A percentile compares a stretch with the other conserved stretches of the same genome.
Evolutionary conservation across 2,888 invertebrate species (phyloP).

Genomic region (Drosophila atroscutellata): DNA sequence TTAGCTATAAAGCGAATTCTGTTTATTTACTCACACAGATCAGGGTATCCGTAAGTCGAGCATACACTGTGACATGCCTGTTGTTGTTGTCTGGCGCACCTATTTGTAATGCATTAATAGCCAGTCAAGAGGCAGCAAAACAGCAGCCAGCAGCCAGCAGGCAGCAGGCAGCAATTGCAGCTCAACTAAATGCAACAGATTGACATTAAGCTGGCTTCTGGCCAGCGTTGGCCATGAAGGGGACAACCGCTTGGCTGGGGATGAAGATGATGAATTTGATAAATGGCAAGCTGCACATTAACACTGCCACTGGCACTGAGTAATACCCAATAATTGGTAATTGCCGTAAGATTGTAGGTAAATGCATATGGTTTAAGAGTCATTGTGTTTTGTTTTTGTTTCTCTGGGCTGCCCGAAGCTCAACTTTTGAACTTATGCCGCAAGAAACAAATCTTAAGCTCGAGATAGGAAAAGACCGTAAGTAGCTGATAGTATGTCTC

Average conservation of each 20-base stretch:
- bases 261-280: conserved; percentile 55
- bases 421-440: conserved; percentile 8
- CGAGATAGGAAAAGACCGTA: not conserved
- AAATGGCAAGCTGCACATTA: conserved; percentile 55
- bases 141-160: conserved; percentile 31
- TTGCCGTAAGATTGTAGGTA: conserved; percentile 33
- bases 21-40: not conserved
- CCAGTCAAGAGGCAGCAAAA: conserved; percentile 40
- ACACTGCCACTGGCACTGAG: conserved; percentile 39
- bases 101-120: conserved; percentile 79
- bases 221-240: conserved; percentile 47
- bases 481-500: conserved; percentile 1
- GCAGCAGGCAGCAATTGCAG: conserved; percentile 42
- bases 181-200: conserved; percentile 55
- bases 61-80: not conserved
- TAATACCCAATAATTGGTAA: conserved; percentile 49
- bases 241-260: conserved; percentile 22
- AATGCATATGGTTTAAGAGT: conserved; percentile 26
- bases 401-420: conserved; percentile 5
- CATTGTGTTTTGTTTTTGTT: conserved; percentile 2
- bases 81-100: conserved; percentile 69
- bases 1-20: no score
- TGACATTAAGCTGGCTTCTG: conserved; percentile 71
- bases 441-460: not conserved
- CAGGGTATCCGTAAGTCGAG: not conserved